Evolutionary conservation across 2,888 invertebrate genomes (phyloP), one percentile per base, ranked within the genome.

Genomic region (Leucophora obtusa): DNA sequence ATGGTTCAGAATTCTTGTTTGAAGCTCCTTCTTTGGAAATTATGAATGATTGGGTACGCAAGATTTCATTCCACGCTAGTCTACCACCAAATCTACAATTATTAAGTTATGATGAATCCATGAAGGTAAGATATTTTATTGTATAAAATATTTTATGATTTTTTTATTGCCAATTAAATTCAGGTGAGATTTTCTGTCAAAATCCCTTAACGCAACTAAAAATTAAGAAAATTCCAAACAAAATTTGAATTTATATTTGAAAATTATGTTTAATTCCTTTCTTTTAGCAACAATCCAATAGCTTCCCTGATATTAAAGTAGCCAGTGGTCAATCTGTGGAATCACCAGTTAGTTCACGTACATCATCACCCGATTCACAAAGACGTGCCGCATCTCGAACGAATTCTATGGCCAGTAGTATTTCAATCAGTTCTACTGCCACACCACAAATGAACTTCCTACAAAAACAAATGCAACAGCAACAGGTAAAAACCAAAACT

Each of bases 1-100:
- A 99, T 89, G 97, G 97, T 1, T 96, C 98, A 0, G 98, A 98
- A 91, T 98, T 95, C 91, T 92, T 99, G 82, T 97, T 99, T 90
- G 93, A 96, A 56, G 95, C 96, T 62, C 91, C 93, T 8, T 93
- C 92, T 56, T 92, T 94, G 69, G 93, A 93, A 1, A 94, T 95
- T 73, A 94, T 97, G 94, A 92, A 93, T 86, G 96, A 97, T 78
- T 98, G 98, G 98, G 94, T 97, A 15, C 94, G 95, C 87, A 98
- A 97, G 91, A 94, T 99, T 84, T 93, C 95, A 70, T 98, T 98
- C 93, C 97, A 98, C 90, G 98, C 99, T 14, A 93, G 93, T 86
- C 92, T 98, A 82, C 96, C 97, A 14, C 98, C 98, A 14, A 95
- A 94, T 89, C 93, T 96, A 87, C 97, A 97, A 89, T 92, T 97